Percentiles rank a stretch among this genome's conserved stretches.
These are phyloP conservation scores for Xestia xanthographa DNA, from an alignment of 2,888 invertebrate genomes.

Conservation along the genomic window DNA sequence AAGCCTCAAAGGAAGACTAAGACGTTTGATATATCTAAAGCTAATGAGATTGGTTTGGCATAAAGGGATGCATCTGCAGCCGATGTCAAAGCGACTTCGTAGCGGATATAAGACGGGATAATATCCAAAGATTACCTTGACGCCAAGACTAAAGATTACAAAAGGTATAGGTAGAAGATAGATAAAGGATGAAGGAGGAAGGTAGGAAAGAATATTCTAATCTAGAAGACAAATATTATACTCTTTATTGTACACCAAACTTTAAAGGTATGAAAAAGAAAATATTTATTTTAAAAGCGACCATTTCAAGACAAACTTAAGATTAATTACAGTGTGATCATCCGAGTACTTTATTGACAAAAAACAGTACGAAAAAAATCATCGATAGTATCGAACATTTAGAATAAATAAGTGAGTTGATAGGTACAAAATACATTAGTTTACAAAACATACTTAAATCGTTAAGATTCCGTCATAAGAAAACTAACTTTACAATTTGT, in stretches of 20 bases:
- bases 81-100: constrained; percentile 1
- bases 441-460: neutral
- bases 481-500: neutral
- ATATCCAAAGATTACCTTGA: neutral
- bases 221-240: neutral
- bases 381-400: too few species aligned
- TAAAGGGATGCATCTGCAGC: constrained; percentile 7
- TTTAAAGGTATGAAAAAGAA: neutral
- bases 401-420: neutral
- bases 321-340: too few species aligned
- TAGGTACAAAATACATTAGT: neutral
- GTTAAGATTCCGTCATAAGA: neutral
- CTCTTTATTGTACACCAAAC: neutral
- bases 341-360: too few species aligned
- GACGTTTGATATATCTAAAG: neutral
- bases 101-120: neutral
- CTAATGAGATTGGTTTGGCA: neutral
- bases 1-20: neutral
- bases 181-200: neutral
- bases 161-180: neutral
- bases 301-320: neutral
- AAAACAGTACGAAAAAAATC: too few species aligned
- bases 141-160: neutral
- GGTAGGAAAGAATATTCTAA: neutral
- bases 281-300: neutral